Conservation (phyloP, 2,888 invertebrate genomes). For the Troides aeacus region DNA sequence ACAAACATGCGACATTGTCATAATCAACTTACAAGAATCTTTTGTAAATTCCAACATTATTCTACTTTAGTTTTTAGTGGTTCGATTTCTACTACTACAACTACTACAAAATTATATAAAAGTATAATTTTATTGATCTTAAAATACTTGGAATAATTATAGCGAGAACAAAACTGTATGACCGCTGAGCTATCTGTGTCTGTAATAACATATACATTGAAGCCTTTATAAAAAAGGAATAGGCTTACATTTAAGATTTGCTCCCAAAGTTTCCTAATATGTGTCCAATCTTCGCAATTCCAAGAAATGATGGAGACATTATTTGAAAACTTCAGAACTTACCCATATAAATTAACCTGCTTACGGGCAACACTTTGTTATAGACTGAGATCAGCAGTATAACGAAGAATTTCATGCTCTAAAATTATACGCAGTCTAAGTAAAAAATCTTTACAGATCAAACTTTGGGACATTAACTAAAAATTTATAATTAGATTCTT, state of each 20-base stretch:
- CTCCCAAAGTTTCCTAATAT: constrained; percentile 74
- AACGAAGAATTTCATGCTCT: background rate
- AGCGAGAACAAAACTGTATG: background rate
- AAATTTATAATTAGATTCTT: too few species aligned
- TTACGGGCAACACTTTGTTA: constrained; percentile 26
- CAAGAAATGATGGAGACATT: constrained; percentile 77
- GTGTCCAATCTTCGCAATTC: constrained; percentile 79
- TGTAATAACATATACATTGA: background rate
- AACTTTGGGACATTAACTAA: too few species aligned
- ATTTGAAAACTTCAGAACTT: constrained; percentile 69
- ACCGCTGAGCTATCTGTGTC: background rate
- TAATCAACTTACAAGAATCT: too few species aligned
- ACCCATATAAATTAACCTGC: constrained; percentile 27
- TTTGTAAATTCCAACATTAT: too few species aligned
- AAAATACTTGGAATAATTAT: background rate
- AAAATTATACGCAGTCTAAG: background rate
- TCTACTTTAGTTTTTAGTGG: too few species aligned
- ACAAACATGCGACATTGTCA: too few species aligned
- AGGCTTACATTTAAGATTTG: constrained; percentile 25
- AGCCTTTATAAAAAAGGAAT: constrained; percentile 13
- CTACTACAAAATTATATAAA: background rate
- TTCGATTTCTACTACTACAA: too few species aligned
- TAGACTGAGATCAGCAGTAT: constrained; percentile 19
- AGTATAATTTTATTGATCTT: background rate
- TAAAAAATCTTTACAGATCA: too few species aligned